Evolutionary conservation across 2,113 vertebrate genomes (phyloP).

Genomic region (Porphyrio hochstetteri): DNA sequence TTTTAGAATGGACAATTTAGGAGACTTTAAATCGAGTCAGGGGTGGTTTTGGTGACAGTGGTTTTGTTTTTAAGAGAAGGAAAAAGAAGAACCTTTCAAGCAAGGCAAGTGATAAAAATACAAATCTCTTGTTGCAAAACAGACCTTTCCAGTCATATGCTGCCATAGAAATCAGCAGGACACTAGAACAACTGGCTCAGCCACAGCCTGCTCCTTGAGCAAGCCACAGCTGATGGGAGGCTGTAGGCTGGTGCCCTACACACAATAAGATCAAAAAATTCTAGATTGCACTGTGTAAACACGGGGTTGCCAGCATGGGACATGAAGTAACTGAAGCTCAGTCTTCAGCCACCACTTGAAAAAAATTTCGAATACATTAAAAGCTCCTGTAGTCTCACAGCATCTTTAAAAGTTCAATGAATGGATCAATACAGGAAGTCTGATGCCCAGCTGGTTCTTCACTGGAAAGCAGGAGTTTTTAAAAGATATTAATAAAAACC

Average conservation of each 20-base stretch:
- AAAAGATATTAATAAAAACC: background rate
- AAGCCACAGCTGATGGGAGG: background rate
- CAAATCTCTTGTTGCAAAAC: background rate
- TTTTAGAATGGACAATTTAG: background rate
- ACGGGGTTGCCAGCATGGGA: background rate
- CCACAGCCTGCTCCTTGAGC: background rate
- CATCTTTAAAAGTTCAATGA: background rate
- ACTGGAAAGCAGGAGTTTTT: background rate
- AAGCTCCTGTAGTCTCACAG: background rate
- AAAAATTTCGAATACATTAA: background rate
- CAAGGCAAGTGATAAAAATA: background rate
- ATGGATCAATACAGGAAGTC: background rate
- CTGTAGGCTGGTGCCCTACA: too few relatives aligned
- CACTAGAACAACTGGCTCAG: accelerated
- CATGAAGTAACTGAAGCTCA: background rate
- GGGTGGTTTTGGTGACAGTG: background rate
- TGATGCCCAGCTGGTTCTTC: background rate
- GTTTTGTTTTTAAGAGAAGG: background rate
- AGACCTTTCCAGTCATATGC: background rate
- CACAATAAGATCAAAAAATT: background rate
- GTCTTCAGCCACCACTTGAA: background rate
- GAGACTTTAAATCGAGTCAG: background rate
- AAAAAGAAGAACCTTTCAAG: background rate
- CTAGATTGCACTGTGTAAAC: background rate
- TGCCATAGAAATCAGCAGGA: background rate